Evolutionary conservation across 2,113 vertebrate genomes (phyloP), one percentile per base, ranked within the genome.

Genomic region (Corvus hawaiiensis): DNA sequence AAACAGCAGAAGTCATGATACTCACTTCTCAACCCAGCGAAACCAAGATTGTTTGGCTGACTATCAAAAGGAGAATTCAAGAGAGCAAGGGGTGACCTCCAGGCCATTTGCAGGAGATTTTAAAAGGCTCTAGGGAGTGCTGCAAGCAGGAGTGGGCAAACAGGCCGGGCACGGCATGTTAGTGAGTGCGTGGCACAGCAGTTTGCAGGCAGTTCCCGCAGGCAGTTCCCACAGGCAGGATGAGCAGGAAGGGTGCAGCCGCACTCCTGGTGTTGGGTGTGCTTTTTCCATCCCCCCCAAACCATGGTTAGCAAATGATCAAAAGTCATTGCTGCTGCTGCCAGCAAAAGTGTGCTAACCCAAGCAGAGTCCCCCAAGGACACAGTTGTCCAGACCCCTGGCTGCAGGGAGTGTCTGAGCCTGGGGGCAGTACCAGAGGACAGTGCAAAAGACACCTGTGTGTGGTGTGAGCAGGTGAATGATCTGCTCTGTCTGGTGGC

Each of bases 141-240:
- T 32, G 4, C 0, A 3, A 30, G 12, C 11, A 9, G 16, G 20
- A 58, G 21, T 6, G 15, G 35, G 16, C 16, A 30, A 24, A 49
- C 2, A 10, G 58, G n/a, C 58, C 8, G 4, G 6, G 14, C 3
- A 3, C 12, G 46, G 37, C 58, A 9, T 3, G 2, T 20, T 58
- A 46, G 7, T 63, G 58, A 32, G 32, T 17, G 37, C 0, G 2
- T 44, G 33, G 33, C 33, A 39, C 39, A 18, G 18, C 58, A 28
- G n/a, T 33, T 33, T 17, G 2, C 1, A 0, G 22, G 28, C 28
- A 54, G 22, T 37, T 63, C 17, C 28, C 28, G 2, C 10, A 3
- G 19, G 27, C 27, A 22, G 22, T 37, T 63, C 17, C 28, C 28
- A 3, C 10, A 3, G 19, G 27, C 27, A 22, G 27, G 14, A 14